Evolutionary conservation across 2,888 invertebrate genomes (phyloP).

Genomic region (Oxyscelio sp.): DNA sequence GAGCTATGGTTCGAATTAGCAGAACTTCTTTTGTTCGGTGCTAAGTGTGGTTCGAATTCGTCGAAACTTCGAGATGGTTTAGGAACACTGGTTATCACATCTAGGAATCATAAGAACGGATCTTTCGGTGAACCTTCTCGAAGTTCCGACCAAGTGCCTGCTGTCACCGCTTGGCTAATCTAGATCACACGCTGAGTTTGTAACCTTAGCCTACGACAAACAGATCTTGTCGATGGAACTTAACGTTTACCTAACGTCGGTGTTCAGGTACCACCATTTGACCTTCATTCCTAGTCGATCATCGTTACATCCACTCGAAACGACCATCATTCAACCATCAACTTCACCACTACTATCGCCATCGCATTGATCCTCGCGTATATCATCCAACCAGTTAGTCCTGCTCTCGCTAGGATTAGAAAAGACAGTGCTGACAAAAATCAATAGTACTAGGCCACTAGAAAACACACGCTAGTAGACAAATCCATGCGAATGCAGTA

Average conservation of each 20-base stretch:
- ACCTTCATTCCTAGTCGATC: slow-evolving; percentile 35
- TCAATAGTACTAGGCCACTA: slow-evolving; percentile 61
- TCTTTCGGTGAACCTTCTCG: neutral
- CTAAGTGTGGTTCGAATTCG: slow-evolving; percentile 52
- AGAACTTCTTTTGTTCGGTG: slow-evolving; percentile 46
- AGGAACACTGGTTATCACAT: too few species aligned
- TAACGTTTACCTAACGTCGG: slow-evolving; percentile 16
- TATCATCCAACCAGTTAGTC: slow-evolving; percentile 30
- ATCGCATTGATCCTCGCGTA: slow-evolving; percentile 17
- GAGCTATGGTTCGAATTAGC: slow-evolving; percentile 46
- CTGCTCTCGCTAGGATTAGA: slow-evolving; percentile 74
- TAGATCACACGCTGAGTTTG: slow-evolving; percentile 48
- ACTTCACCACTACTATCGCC: slow-evolving; percentile 4
- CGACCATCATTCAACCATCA: slow-evolving; percentile 1
- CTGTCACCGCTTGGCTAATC: slow-evolving; percentile 52
- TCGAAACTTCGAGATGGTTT: slow-evolving; percentile 26
- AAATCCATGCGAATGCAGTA: slow-evolving; percentile 69
- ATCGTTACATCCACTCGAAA: slow-evolving; percentile 18
- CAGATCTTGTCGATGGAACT: slow-evolving; percentile 54
- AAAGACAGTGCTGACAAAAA: slow-evolving; percentile 55
- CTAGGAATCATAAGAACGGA: too few species aligned
- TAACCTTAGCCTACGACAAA: slow-evolving; percentile 30
- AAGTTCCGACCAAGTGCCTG: slow-evolving; percentile 26
- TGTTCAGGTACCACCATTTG: slow-evolving; percentile 48
- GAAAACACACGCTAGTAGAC: slow-evolving; percentile 69